Base-by-base conservation (phyloP, 2,888 invertebrate genomes). In the Athetis lepigone region DNA sequence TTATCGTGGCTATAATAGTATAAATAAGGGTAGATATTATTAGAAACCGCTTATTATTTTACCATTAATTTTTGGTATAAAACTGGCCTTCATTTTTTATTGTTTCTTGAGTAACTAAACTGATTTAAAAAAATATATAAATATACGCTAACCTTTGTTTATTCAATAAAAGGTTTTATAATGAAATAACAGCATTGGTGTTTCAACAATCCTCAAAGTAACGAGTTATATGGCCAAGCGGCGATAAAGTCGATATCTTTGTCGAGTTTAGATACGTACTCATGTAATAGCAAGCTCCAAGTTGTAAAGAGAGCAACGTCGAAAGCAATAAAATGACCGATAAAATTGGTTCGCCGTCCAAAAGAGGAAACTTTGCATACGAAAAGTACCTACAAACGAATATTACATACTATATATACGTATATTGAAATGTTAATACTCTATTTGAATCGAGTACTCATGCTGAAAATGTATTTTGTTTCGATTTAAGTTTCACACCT, bases 351-450 rank as follows among this genome's bases (percentile, higher is more conserved):
- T 72, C 64, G 62, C 70, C 69, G 77, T 77, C 70, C 79, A 80
- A 81, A 81, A 78, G 79, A 78, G 75, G 75, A 81, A 81, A 81
- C 77, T 81, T 81, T 81, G 80, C 78, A 81, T 81, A 77, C 81
- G 74, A 74, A 72, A 67, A 75, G 75, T 76, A 80, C 65, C 67
- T 71, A 62, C 60, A 67, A 74, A 69, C 74, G 70, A 60, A 73
- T 65, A 73, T 77, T 70, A 75, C 68, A 51, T 64, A 58, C 61
- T 63, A 33, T 66, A 63, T 72, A 67, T 66, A 61, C 52, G 51
- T 54, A 70, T 39, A 71, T 77, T 46, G 57, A 71, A 75, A 64
- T 71, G 52, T 59, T 75, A 76, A 77, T 64, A 52, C 40, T 52
- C 67, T 58, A 56, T 77, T 70, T 63, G 58, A 63, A 67, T 57